Percentiles rank a stretch among this genome's conserved stretches.
Evolutionary conservation across 2,888 invertebrate genomes (phyloP).

Genomic region (Adineta ricciae): DNA sequence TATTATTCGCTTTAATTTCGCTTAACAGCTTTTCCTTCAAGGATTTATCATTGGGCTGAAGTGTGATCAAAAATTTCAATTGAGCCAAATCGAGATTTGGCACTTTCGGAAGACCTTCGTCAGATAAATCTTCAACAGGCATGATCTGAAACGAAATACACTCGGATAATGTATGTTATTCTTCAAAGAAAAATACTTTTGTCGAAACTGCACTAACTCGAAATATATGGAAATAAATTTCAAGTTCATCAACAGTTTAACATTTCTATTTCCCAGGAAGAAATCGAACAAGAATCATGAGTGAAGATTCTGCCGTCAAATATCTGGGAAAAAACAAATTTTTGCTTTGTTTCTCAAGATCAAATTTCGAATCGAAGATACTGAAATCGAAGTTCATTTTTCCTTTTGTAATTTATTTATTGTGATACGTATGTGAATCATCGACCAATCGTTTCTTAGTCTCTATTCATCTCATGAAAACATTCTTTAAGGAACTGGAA

Average conservation of each 20-base stretch:
- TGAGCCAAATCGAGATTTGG: constrained; percentile 34
- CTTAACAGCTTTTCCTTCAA: constrained; percentile 17
- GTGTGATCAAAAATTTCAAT: constrained; percentile 26
- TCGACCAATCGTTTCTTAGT: too few species aligned
- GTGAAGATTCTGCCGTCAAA: not conserved
- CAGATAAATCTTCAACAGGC: constrained; percentile 17
- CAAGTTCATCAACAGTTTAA: constrained; percentile 13
- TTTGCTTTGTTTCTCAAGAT: not conserved
- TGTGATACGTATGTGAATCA: too few species aligned
- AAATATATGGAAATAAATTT: not conserved
- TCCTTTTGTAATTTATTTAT: too few species aligned
- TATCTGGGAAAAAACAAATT: not conserved
- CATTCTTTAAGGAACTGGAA: too few species aligned
- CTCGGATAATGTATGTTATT: not conserved
- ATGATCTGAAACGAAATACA: not conserved
- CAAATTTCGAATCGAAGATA: too few species aligned
- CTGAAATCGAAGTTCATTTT: too few species aligned
- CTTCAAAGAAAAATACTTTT: not conserved
- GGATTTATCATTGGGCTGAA: not conserved
- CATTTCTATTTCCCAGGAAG: not conserved
- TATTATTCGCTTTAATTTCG: constrained; percentile 13
- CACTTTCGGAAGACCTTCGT: constrained; percentile 31
- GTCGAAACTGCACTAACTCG: constrained; percentile 6
- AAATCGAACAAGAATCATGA: not conserved
- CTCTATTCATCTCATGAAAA: too few species aligned